Evolutionary conservation across 2,888 invertebrate genomes (phyloP).

Genomic region (Ophion ellenae): DNA sequence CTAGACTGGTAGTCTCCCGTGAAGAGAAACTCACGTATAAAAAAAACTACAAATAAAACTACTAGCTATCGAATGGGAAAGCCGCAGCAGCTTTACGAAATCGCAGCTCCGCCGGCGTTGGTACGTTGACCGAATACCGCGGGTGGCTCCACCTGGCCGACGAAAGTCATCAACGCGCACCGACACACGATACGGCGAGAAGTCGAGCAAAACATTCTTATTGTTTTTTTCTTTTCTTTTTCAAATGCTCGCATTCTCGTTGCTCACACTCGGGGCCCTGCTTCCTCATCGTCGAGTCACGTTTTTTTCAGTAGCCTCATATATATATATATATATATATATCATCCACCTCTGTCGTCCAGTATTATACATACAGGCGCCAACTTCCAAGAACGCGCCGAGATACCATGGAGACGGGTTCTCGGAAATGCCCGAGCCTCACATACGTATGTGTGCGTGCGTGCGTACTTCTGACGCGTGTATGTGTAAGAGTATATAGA

Average conservation of each 20-base stretch:
- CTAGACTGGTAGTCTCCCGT: no score
- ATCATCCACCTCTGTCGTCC: neutral
- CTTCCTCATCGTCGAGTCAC: conserved; percentile 56
- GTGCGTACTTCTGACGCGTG: neutral
- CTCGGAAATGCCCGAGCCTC: conserved; percentile 62
- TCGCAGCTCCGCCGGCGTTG: neutral
- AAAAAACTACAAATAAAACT: neutral
- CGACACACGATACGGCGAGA: neutral
- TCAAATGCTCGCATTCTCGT: neutral
- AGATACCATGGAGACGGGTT: conserved; percentile 61
- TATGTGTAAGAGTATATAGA: neutral
- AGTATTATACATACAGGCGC: conserved; percentile 25
- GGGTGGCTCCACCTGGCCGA: conserved; percentile 23
- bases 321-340: neutral
- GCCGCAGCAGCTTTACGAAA: conserved; percentile 11
- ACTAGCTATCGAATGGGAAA: neutral
- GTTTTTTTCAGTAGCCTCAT: conserved; percentile 5
- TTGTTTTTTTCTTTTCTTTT: no score
- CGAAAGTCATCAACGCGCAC: neutral
- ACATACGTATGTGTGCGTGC: neutral
- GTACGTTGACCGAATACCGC: conserved; percentile 37
- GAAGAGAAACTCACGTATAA: neutral
- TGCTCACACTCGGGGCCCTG: neutral
- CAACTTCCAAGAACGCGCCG: conserved; percentile 52
- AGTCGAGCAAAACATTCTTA: conserved; percentile 3